These are phyloP conservation scores for Lindbergichthys nudifrons DNA, from an alignment of 2,797 vertebrate species.

Conservation along the genomic window DNA sequence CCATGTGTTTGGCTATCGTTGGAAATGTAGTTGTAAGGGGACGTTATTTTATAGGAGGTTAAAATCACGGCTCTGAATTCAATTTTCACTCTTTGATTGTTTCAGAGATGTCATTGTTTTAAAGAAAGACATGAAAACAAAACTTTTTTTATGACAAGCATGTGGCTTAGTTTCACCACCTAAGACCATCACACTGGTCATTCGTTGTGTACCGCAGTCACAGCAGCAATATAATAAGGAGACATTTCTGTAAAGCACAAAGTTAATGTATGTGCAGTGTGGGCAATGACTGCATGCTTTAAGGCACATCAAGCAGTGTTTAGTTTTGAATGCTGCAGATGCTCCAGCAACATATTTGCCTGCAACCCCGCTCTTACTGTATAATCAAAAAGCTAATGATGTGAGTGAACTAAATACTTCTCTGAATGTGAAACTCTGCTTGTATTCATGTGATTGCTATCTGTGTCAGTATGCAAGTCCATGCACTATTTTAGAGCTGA, in stretches of 20 bases:
- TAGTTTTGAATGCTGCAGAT: slow-evolving; percentile 27
- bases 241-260: not conserved
- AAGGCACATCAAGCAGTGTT: slow-evolving; percentile 8
- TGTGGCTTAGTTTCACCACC: not conserved
- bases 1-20: too few species aligned
- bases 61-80: too few species aligned
- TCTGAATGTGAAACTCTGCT: slow-evolving; percentile 20
- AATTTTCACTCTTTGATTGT: too few species aligned
- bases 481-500: not conserved
- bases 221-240: not conserved
- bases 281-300: slow-evolving; percentile 8
- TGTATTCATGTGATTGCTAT: not conserved
- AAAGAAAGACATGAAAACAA: too few species aligned
- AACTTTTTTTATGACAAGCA: not conserved
- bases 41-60: too few species aligned
- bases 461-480: not conserved
- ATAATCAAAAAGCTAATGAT: slow-evolving; percentile 51
- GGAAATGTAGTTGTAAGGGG: too few species aligned
- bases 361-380: too few species aligned
- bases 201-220: not conserved
- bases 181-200: not conserved
- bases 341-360: slow-evolving; percentile 27
- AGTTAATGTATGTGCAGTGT: slow-evolving; percentile 13
- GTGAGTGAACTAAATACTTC: slow-evolving; percentile 37
- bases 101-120: too few species aligned